Conservation (phyloP, 2,797 vertebrate species). For the Heteromormyrus szaboi region DNA sequence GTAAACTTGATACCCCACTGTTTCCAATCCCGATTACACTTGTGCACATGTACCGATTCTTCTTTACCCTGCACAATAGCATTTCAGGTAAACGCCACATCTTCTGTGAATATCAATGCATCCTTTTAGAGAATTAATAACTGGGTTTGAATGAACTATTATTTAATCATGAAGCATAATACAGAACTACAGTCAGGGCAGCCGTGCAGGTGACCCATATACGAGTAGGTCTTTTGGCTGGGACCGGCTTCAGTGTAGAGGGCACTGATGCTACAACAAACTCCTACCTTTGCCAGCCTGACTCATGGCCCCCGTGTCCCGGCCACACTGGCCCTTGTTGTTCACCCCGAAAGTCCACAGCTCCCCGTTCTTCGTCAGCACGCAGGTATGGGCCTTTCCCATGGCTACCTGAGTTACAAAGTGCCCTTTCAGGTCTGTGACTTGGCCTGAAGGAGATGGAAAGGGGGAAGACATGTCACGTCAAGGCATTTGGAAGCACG, state of each 20-base stretch:
- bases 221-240: not conserved
- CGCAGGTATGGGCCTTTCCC: conserved; percentile 97
- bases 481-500: not conserved
- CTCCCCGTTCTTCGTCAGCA: conserved; percentile 90
- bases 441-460: conserved; percentile 70
- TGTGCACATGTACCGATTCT: not conserved
- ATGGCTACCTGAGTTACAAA: conserved; percentile 96
- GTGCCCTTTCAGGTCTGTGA: conserved; percentile 94
- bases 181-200: not conserved
- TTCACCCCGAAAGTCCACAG: conserved; percentile 99
- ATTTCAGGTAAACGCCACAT: not conserved
- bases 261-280: conserved; percentile 14
- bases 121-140: not conserved
- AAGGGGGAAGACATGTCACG: not conserved
- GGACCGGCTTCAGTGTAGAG: not conserved
- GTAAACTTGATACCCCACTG: not conserved
- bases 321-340: conserved; percentile 96
- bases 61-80: not conserved
- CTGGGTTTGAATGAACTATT: not conserved
- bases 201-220: not conserved
- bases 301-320: conserved; percentile 91
- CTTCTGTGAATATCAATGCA: not conserved
- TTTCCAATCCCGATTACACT: not conserved
- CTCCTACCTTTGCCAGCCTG: conserved; percentile 90
- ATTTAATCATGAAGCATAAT: not conserved